Evolutionary conservation across 2,888 invertebrate genomes (phyloP).

Genomic region (Acronicta leporina): DNA sequence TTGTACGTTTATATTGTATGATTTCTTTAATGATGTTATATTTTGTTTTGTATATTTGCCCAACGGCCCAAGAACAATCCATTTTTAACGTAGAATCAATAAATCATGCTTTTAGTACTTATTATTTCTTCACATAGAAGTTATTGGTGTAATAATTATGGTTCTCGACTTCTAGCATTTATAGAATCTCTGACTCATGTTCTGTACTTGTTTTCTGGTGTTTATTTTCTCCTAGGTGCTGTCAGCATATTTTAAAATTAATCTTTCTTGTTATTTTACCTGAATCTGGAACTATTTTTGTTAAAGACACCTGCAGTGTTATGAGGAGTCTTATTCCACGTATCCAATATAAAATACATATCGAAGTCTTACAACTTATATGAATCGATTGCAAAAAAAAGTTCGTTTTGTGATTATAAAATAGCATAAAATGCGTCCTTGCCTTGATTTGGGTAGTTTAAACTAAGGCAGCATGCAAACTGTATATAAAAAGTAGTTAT

Average conservation of each 20-base stretch:
- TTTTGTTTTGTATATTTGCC: constrained; percentile 13
- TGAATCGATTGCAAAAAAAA: constrained; percentile 36
- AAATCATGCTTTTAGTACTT: constrained; percentile 4
- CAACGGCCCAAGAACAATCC: constrained; percentile 13
- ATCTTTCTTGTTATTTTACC: constrained; percentile 11
- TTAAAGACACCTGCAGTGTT: constrained; percentile 12
- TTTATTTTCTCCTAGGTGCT: constrained; percentile 59
- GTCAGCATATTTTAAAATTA: constrained; percentile 54
- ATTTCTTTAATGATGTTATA: constrained; percentile 24
- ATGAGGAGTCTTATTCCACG: neutral
- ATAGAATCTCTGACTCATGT: constrained; percentile 21
- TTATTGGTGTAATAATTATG: constrained; percentile 9
- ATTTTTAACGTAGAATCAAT: constrained; percentile 6
- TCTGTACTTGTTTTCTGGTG: neutral
- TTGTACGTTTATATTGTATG: constrained; percentile 18
- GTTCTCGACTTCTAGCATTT: constrained; percentile 9
- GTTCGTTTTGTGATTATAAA: constrained; percentile 38
- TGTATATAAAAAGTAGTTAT: constrained; percentile 58
- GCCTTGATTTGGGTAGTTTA: constrained; percentile 61
- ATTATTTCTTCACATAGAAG: constrained; percentile 4
- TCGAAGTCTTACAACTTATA: constrained; percentile 47
- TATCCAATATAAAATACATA: constrained; percentile 40
- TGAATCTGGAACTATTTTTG: constrained; percentile 14
- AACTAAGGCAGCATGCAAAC: constrained; percentile 42
- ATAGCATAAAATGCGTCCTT: constrained; percentile 79